These are phyloP conservation scores for Syritta pipiens DNA, from an alignment of 2,888 invertebrate species.

Conservation along the genomic window DNA sequence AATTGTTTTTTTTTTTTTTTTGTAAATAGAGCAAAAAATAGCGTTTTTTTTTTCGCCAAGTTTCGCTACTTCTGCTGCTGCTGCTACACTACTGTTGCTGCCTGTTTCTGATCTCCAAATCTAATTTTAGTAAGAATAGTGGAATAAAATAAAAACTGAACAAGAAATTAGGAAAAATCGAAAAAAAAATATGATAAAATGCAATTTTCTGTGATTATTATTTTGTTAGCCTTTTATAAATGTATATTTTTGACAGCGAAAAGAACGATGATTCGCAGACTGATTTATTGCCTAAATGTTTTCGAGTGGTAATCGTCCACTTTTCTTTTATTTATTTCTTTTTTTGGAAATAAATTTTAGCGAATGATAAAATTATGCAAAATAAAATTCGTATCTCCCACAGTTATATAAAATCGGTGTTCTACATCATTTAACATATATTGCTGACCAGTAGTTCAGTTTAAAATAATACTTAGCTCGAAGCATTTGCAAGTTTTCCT, in stretches of 20 bases:
- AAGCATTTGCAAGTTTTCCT: too few relatives aligned
- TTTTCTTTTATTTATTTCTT: conserved; percentile 1
- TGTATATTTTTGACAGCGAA: conserved; percentile 64
- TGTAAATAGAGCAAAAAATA: too few relatives aligned
- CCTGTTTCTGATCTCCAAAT: conserved; percentile 52
- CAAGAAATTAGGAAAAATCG: conserved; percentile 4
- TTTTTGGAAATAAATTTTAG: background rate
- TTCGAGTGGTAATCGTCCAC: background rate
- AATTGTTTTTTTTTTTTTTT: conserved; percentile 6
- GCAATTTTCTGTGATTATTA: conserved; percentile 69
- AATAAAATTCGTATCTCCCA: too few relatives aligned
- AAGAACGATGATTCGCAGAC: conserved; percentile 58
- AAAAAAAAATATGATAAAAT: conserved; percentile 56
- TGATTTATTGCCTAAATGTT: conserved; percentile 43
- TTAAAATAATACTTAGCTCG: too few relatives aligned
- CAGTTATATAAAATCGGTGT: too few relatives aligned
- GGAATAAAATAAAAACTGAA: background rate
- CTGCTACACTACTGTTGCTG: conserved; percentile 26
- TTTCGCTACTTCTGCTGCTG: background rate
- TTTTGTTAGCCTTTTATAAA: conserved; percentile 65
- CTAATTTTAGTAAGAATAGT: conserved; percentile 8
- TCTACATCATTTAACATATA: too few relatives aligned
- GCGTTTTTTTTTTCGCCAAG: conserved; percentile 5
- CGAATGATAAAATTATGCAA: too few relatives aligned
- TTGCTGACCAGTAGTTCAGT: too few relatives aligned